Conservation (phyloP, 2,113 vertebrate genomes). For the Ginglymostoma cirratum region DNA sequence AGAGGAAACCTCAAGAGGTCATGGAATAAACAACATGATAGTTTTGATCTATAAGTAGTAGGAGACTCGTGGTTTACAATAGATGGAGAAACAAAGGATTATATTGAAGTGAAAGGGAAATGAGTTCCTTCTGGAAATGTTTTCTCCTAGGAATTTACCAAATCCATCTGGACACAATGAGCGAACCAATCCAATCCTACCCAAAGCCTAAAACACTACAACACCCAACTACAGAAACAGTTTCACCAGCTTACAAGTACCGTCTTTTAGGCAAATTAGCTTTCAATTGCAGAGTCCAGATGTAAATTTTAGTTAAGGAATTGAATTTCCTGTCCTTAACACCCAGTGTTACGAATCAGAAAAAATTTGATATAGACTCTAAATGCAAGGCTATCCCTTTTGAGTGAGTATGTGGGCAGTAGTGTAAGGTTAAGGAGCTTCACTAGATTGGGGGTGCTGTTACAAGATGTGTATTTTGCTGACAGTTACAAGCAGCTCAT, state of each 20-base stretch:
- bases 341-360: neutral
- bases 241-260: neutral
- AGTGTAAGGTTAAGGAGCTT: neutral
- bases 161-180: neutral
- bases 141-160: neutral
- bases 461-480: neutral
- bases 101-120: neutral
- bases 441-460: neutral
- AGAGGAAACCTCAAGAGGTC: slow-evolving; percentile 27
- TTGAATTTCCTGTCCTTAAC: neutral
- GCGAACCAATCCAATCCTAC: neutral
- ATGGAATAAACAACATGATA: neutral
- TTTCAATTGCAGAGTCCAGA: neutral
- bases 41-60: neutral
- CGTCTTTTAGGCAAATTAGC: neutral
- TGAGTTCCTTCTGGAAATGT: neutral
- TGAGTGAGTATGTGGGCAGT: neutral
- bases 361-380: neutral
- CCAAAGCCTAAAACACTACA: neutral
- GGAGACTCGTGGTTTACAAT: slow-evolving; percentile 9
- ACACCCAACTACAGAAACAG: neutral
- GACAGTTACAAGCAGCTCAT: neutral
- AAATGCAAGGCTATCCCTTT: neutral
- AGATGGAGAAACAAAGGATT: slow-evolving; percentile 5
- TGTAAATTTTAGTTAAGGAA: neutral